Conservation (phyloP, 2,113 vertebrate genomes). For the Neomonachus schauinslandi region DNA sequence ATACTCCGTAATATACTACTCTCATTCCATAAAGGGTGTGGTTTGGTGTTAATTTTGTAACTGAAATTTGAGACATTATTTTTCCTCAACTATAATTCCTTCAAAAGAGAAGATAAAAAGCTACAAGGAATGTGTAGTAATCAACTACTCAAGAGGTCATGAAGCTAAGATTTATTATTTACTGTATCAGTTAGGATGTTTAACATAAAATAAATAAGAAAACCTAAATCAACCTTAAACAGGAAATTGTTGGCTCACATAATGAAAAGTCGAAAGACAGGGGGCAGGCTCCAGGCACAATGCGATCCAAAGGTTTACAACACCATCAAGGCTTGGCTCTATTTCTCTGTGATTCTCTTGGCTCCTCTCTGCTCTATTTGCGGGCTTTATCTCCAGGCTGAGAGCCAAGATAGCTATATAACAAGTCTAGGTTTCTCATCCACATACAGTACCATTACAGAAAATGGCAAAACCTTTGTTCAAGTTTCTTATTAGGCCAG, state of each 20-base stretch:
- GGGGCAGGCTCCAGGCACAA: neutral
- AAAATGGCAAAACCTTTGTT: neutral
- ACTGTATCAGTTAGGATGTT: neutral
- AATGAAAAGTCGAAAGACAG: slow-evolving; percentile 18
- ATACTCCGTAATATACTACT: neutral
- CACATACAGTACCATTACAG: neutral
- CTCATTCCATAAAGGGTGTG: neutral
- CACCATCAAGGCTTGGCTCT: slow-evolving; percentile 19
- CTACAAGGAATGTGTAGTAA: neutral
- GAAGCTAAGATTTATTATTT: slow-evolving; percentile 26
- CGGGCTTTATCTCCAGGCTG: slow-evolving; percentile 13
- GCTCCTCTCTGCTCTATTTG: slow-evolving; percentile 18
- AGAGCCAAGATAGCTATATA: neutral
- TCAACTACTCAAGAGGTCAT: neutral
- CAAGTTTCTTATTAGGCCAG: neutral
- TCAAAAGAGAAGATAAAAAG: slow-evolving; percentile 28
- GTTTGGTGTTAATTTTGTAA: neutral
- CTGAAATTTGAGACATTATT: neutral
- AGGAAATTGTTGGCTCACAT: neutral
- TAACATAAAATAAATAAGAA: slow-evolving; percentile 22
- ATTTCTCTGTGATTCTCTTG: slow-evolving; percentile 16
- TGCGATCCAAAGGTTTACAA: neutral
- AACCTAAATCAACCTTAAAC: slow-evolving; percentile 50
- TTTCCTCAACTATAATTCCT: neutral
- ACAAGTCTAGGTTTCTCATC: slow-evolving; percentile 17